Base-by-base conservation (phyloP, 2,888 invertebrate genomes). In the Eupithecia dodoneata region DNA sequence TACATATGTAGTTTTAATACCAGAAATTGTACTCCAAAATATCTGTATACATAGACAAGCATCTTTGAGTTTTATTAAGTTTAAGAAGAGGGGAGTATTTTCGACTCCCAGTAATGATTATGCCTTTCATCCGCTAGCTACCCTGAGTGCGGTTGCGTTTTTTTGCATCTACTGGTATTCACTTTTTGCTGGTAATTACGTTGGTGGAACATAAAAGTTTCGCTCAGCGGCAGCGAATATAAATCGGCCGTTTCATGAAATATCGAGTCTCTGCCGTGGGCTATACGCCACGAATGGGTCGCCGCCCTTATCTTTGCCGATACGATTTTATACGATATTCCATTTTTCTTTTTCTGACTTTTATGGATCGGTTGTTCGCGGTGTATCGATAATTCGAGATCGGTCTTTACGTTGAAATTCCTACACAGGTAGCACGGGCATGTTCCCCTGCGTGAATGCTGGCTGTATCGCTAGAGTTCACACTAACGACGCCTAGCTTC, bases 201-300 rank as follows among this genome's bases (percentile, higher is more conserved):
- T 89, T 89, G 88, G 88, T 85, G 89, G 90, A 89, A 91, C 91
- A 93, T 94, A 91, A 93, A 93, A 90, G 90, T 91, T 92, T 90
- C 87, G 92, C 90, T 87, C 87, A 83, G 85, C 89, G 87, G 89
- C 89, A 88, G 88, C 89, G 94, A 93, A 94, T 94, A 94, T 92
- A 94, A 94, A 95, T 94, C 92, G 94, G 90, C 87, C 90, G 89
- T 93, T 94, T 93, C 93, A 91, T 94, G 93, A 94, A 94, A 94
- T 93, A 94, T 93, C 91, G 94, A 88, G 89, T 85, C 86, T 85
- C 89, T 87, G 93, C 94, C 94, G 91, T 91, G 89, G 94, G 94
- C 94, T 91, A 94, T 90, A 89, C 89, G 85, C 88, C 90, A 83
- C 87, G 89, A 86, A 87, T 87, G 89, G 63, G 90, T 89, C 91